Base-by-base conservation (phyloP, 2,888 invertebrate species). In the Thyatira batis region DNA sequence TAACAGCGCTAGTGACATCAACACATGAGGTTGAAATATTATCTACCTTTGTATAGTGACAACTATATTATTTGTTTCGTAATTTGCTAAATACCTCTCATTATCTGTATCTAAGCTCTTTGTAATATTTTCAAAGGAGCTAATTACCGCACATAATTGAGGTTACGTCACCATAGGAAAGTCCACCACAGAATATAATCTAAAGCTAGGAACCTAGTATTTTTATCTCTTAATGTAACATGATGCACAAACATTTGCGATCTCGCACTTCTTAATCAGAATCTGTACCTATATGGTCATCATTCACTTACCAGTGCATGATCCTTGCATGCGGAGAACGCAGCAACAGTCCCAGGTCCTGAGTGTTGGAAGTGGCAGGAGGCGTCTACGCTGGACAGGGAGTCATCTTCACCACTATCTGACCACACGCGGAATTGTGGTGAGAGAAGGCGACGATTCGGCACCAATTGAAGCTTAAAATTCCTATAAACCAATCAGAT, bases 321-420 rank as follows among this genome's bases (percentile, higher is more conserved):
- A 60, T 94, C 92, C 61, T 93, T 89, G 78, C 95, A 95, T 43
- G 94, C 92, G 63, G 94, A 95, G 61, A 96, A 90, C 1, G 95
- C 95, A 8, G 95, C 95, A 0, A 94, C 93, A 21, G 92, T 89
- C 11, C 81, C 83, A 0, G 84, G 84, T 60, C 94, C 93, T 3
- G 87, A 75, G 76, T 95, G 95, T 48, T 95, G 84, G 82, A 93
- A 96, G 77, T 95, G 94, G 74, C 95, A 95, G 33, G 92, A 88
- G 13, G 87, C 65, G 57, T 88, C 87, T 4, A 82, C 78, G 1
- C 76, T 68, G 1, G 89, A 85, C 46, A 86, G 71, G 4, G 84
- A 80, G n/a, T 80, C 80, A 55, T 92, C 86, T 44, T 82, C 88
- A 4, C 88, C 86, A 3, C 69, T 57, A 49, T 89, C 87, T 23